Evolutionary conservation across 2,888 invertebrate species (phyloP), one percentile per base, ranked within the genome.

Genomic region (Sicus ferrugineus): DNA sequence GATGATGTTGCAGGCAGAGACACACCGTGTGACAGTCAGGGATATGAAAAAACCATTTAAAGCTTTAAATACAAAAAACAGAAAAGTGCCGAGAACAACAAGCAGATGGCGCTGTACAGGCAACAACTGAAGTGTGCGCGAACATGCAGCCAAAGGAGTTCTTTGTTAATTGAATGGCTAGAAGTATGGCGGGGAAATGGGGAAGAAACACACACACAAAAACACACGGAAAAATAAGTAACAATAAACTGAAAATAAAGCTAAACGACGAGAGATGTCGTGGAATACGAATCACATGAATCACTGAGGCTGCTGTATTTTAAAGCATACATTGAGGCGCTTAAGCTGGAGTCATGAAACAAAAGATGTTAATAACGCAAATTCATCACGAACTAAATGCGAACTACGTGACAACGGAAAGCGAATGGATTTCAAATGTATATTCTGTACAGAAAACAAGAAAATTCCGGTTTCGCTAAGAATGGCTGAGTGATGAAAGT

Each of bases 211-310:
- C 11, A 11, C 7, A 38, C 38, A 38, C 38, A 38, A 38, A 38
- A 38, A 38, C 6, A 38, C 38, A 38, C 38, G 56, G 50, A 59
- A 23, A 48, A 48, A 67, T 56, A 56, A 56, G 19, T 54, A 54
- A 54, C 65, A 38, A 50, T 23, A 23, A 26, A 31, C 31, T 28
- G 50, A 11, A 64, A 26, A 64, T 21, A 30, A 64, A 64, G 46
- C 30, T 21, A 19, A 64, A 31, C 21, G n/a, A 11, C 28, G 21
- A 16, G 31, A 50, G 46, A n/a, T n/a, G n/a, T n/a, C n/a, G n/a
- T n/a, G n/a, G n/a, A n/a, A n/a, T n/a, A n/a, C n/a, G n/a, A n/a
- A n/a, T n/a, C n/a, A n/a, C n/a, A n/a, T n/a, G n/a, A n/a, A n/a
- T n/a, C n/a, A n/a, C n/a, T n/a, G n/a, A n/a, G n/a, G n/a, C n/a